Evolutionary conservation across 2,888 invertebrate species (phyloP).

Genomic region (Neocrepidodera transversa): DNA sequence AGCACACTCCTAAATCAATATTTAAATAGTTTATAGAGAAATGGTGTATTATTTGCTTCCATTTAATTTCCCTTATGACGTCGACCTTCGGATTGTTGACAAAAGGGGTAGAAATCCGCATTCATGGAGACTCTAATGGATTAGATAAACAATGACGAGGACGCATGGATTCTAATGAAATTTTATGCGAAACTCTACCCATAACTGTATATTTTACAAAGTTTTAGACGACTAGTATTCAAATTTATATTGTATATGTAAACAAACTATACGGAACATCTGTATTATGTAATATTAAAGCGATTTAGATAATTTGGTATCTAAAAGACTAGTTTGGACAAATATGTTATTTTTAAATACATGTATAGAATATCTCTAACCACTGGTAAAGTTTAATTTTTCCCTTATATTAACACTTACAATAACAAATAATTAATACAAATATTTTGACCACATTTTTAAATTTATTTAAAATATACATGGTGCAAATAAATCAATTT

Average conservation of each 20-base stretch:
- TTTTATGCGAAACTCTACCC: constrained; percentile 30
- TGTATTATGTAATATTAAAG: not conserved
- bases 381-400: too few relatives aligned
- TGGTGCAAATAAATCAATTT: too few relatives aligned
- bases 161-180: constrained; percentile 30
- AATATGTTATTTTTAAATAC: too few relatives aligned
- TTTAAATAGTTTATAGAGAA: constrained; percentile 18
- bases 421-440: too few relatives aligned
- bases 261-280: not conserved
- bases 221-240: constrained; percentile 7
- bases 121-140: constrained; percentile 36
- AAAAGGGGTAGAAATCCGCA: constrained; percentile 24
- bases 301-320: too few relatives aligned
- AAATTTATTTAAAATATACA: too few relatives aligned
- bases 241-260: not conserved
- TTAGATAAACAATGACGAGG: constrained; percentile 24
- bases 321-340: too few relatives aligned
- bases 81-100: constrained; percentile 24
- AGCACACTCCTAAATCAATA: constrained; percentile 16
- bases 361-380: too few relatives aligned
- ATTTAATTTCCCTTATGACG: constrained; percentile 23
- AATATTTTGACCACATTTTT: too few relatives aligned
- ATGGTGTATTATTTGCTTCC: constrained; percentile 18
- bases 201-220: constrained; percentile 16
- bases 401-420: too few relatives aligned